These are phyloP conservation scores for Acleris sparsana DNA, from an alignment of 2,888 invertebrate genomes.

Conservation along the genomic window DNA sequence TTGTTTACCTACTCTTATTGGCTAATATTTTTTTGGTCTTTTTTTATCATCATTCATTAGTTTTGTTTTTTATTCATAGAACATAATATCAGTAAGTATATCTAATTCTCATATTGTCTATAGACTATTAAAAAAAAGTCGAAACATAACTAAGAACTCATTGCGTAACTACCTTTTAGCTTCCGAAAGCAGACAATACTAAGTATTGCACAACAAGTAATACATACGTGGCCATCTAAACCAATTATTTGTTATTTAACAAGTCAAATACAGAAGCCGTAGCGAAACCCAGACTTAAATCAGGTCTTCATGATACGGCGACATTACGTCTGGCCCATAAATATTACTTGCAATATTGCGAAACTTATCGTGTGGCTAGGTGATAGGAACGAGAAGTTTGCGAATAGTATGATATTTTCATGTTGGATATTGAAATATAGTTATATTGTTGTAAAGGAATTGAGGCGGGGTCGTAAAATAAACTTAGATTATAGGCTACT, in stretches of 20 bases:
- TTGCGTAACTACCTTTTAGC: background rate
- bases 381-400: background rate
- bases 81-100: too few relatives aligned
- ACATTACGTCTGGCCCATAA: constrained; percentile 20
- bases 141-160: background rate
- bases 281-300: constrained; percentile 24
- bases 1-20: too few relatives aligned
- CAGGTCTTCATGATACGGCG: constrained; percentile 15
- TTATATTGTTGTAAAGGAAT: background rate
- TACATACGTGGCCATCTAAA: constrained; percentile 18
- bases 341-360: constrained; percentile 15
- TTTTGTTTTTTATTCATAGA: too few relatives aligned
- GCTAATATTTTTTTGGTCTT: too few relatives aligned
- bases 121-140: too few relatives aligned
- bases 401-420: background rate
- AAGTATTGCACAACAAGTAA: constrained; percentile 7
- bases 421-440: background rate
- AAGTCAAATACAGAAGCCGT: constrained; percentile 24
- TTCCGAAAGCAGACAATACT: background rate
- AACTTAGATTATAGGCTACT: too few relatives aligned
- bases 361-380: background rate
- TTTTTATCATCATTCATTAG: too few relatives aligned
- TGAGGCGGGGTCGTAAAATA: too few relatives aligned
- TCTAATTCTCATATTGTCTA: too few relatives aligned
- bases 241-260: constrained; percentile 23